phyloP scores from a whole-genome alignment of 2,797 vertebrate species.

The Danionella dracula region DNA sequence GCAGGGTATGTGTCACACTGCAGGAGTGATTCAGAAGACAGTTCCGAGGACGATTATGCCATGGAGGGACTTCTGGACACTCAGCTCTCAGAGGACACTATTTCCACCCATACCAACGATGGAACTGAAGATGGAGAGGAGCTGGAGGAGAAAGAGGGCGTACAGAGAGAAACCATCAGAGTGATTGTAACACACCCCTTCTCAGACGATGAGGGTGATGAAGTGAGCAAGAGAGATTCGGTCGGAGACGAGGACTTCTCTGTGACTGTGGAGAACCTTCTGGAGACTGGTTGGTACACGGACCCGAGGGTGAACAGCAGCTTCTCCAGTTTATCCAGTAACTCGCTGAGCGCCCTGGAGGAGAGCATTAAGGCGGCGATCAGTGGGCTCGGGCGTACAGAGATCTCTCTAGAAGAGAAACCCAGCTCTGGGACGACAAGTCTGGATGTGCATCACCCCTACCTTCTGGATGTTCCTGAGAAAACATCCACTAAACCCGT shows the following conservation, averaged over 20 bases:
- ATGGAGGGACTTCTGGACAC: slow-evolving; percentile 69
- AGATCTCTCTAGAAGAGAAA: slow-evolving; percentile 41
- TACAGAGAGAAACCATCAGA: slow-evolving; percentile 57
- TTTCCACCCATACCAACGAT: slow-evolving; percentile 50
- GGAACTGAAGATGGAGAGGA: slow-evolving; percentile 62
- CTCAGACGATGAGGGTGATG: slow-evolving; percentile 42
- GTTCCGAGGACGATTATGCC: slow-evolving; percentile 78
- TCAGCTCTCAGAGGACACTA: slow-evolving; percentile 37
- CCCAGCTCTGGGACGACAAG: slow-evolving; percentile 48
- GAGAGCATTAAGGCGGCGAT: slow-evolving; percentile 67
- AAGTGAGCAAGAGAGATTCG: slow-evolving; percentile 19
- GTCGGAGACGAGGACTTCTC: slow-evolving; percentile 35
- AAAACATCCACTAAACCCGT: slow-evolving; percentile 25
- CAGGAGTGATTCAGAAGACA: slow-evolving; percentile 90
- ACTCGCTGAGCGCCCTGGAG: slow-evolving; percentile 85
- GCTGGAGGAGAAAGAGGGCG: slow-evolving; percentile 46
- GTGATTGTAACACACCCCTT: slow-evolving; percentile 68
- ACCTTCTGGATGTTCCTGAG: slow-evolving; percentile 64
- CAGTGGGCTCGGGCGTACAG: slow-evolving; percentile 41
- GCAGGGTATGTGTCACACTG: slow-evolving; percentile 88
- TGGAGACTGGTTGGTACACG: slow-evolving; percentile 76
- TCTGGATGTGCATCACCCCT: slow-evolving; percentile 66
- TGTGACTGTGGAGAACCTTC: slow-evolving; percentile 58
- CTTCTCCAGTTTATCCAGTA: slow-evolving; percentile 78
- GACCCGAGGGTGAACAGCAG: slow-evolving; percentile 72